Conservation (phyloP, 2,888 invertebrate species). For the Tridacna gigas region DNA sequence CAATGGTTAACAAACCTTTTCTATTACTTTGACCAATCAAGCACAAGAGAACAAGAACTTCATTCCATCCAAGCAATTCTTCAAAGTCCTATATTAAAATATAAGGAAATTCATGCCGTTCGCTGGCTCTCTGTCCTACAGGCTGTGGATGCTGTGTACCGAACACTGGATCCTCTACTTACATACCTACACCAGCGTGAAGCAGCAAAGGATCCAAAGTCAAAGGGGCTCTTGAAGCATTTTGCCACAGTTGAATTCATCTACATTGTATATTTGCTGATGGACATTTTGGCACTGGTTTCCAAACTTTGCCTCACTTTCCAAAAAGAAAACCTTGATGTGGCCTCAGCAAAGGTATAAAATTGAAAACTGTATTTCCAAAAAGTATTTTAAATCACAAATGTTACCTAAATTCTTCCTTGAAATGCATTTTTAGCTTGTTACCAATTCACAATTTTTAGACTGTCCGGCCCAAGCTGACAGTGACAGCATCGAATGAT, state of each 20-base stretch:
- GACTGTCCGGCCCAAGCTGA: too few species aligned
- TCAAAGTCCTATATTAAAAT: conserved; percentile 15
- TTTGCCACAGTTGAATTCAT: conserved; percentile 36
- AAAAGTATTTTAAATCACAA: too few species aligned
- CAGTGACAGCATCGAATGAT: too few species aligned
- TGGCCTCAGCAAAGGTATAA: too few species aligned
- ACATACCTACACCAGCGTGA: conserved; percentile 30
- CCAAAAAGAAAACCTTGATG: too few species aligned
- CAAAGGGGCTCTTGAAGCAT: conserved; percentile 42
- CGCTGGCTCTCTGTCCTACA: conserved; percentile 27
- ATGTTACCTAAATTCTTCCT: too few species aligned
- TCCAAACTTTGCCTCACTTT: too few species aligned
- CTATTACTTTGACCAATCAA: conserved; percentile 15
- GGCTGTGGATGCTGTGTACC: conserved; percentile 28
- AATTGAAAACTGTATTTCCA: too few species aligned
- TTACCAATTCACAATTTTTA: too few species aligned
- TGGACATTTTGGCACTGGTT: conserved; percentile 46
- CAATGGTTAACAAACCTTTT: conserved; percentile 21
- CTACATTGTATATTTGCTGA: conserved; percentile 38
- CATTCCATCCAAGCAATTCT: conserved; percentile 14
- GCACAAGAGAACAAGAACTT: conserved; percentile 15
- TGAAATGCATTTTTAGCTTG: too few species aligned
- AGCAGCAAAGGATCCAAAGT: conserved; percentile 37
- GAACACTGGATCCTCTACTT: conserved; percentile 38
- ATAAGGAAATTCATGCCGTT: conserved; percentile 34